Base-by-base conservation (phyloP, 1,140 invertebrate species). In the Parasteatoda tepidariorum region DNA sequence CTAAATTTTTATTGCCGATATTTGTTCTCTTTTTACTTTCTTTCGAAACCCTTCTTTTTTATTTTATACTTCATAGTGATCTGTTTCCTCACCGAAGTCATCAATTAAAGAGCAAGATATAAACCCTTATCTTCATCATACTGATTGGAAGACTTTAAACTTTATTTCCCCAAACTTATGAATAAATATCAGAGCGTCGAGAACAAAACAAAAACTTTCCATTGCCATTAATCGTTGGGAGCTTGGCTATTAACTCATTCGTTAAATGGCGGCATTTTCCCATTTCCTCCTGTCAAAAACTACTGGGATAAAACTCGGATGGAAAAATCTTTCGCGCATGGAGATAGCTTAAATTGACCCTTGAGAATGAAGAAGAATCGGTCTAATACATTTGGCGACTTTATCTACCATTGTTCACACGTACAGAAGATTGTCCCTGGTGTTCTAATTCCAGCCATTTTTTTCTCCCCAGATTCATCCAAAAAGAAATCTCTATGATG, bases 261-360 rank as follows among this genome's bases (percentile, higher is more conserved):
- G 38, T 48, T 48, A 48, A 48, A 48, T 13, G 38, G 18, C 18
- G 38, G 38, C 38, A 48, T 48, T 48, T 48, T 48, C 38, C 38
- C 38, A 48, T 48, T 48, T 48, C 38, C 38, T 48, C 38, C 38
- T 18, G 38, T 48, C 1, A 48, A 48, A 48, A 48, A 18, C n/a
- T n/a, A n/a, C n/a, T 48, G 9, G 38, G 38, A 18, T 48, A 48
- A 48, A 48, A 48, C 38, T 48, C 38, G 9, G 26, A 22, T 4
- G n/a, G 24, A 28, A 61, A 74, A 34, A 61, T 61, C 71, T 74
- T 54, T 13, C 33, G 57, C 24, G 55, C 54, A 61, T 59, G 34
- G 30, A 76, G 73, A 76, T 76, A 76, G 59, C 73, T 76, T 76
- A 76, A 76, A 64, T 62, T 76, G 73, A 62, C 76, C 64, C 76